Evolutionary conservation across 2,888 invertebrate genomes (phyloP), one percentile per base, ranked within the genome.

Genomic region (Xanthia togata): DNA sequence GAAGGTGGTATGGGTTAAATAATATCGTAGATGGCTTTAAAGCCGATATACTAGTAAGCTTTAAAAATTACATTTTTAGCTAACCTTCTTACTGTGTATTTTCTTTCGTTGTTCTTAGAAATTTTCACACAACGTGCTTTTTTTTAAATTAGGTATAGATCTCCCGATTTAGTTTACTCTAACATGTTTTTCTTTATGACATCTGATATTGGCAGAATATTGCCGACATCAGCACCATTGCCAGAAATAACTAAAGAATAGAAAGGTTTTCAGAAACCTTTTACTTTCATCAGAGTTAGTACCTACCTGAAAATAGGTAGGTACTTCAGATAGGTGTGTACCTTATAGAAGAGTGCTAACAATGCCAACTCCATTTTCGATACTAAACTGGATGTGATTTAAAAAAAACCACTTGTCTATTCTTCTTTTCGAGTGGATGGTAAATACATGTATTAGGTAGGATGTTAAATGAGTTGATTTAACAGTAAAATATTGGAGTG

Each of bases 1-100:
- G 41, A 17, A 55, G 41, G 67, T 73, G 12, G n/a, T 60, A 4
- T 44, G n/a, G 23, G 14, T 41, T 75, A 47, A 81, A 78, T 77
- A 77, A 47, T 63, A 23, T 55, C 12, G 38, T 17, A 31, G 9
- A 2, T 55, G 17, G 44, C 11, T 64, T 35, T 12, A 9, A 12
- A 31, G 9, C 6, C 31, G 31, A 14, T 1, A 59, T 11, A n/a
- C n/a, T n/a, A n/a, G n/a, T n/a, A 9, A 35, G 3, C 17, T 17
- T 35, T 6, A n/a, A n/a, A 53, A 17, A 23, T 53, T 38, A 4
- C 3, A 9, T 26, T 26, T 5, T 53, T 26, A 2, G 1, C 9
- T 71, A 31, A 31, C 17, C 3, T 38, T 70, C 8, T 20, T 35
- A 6, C n/a, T 35, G 4, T 3, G 0, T 35, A 20, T 38, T n/a